These are phyloP conservation scores for Triops cancriformis DNA, from an alignment of 1,140 invertebrate species.

Conservation along the genomic window DNA sequence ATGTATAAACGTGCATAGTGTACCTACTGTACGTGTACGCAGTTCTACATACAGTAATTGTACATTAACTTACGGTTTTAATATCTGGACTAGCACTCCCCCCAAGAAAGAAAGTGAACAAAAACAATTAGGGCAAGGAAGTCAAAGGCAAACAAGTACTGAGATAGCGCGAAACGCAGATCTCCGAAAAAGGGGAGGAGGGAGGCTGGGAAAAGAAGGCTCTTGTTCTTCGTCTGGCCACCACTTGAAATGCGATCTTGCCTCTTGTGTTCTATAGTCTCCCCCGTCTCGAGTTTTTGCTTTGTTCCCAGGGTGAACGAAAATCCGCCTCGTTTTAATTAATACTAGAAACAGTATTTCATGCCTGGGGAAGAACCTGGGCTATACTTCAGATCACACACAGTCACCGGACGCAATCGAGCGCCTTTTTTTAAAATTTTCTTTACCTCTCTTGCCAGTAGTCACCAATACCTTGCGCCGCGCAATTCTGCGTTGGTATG, in stretches of 20 bases:
- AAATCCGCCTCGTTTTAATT: neutral
- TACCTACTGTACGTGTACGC: too few relatives aligned
- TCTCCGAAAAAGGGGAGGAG: neutral
- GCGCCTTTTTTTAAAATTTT: neutral
- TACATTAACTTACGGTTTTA: neutral
- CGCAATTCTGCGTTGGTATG: neutral
- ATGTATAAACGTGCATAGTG: too few relatives aligned
- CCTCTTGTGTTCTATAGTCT: neutral
- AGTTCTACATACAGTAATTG: too few relatives aligned
- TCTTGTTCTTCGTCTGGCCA: slow-evolving; percentile 10
- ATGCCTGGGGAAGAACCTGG: neutral
- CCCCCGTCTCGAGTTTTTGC: neutral
- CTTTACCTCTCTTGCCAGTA: too few relatives aligned
- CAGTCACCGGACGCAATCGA: neutral
- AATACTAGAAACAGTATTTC: slow-evolving; percentile 1
- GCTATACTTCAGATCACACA: neutral
- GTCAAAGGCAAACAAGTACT: neutral
- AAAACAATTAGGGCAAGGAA: slow-evolving; percentile 3
- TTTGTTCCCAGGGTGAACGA: neutral
- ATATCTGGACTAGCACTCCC: neutral
- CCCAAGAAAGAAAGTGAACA: neutral
- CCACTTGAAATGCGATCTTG: slow-evolving; percentile 9
- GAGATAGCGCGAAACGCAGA: neutral
- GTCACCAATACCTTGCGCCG: neutral
- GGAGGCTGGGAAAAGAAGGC: neutral